A percentile compares a stretch with the other conserved stretches of the same genome.
Evolutionary conservation across 1,140 invertebrate genomes (phyloP).

Genomic region (Oryctes rhinoceros): DNA sequence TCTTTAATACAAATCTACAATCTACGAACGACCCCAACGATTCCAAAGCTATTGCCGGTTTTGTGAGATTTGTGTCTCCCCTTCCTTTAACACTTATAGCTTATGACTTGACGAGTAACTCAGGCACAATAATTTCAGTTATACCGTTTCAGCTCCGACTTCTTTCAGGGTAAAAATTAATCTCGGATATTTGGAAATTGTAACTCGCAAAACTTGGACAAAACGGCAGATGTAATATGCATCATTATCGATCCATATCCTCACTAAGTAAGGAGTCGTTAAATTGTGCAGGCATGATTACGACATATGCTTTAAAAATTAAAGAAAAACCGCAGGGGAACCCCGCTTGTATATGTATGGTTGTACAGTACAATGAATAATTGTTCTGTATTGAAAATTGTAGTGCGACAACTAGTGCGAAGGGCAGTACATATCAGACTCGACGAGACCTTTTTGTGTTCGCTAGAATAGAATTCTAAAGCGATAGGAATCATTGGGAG

Average conservation of each 20-base stretch:
- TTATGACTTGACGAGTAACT: neutral
- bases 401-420: neutral
- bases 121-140: neutral
- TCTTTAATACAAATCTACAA: neutral
- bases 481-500: neutral
- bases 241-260: too few species aligned
- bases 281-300: neutral
- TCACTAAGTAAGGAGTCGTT: neutral
- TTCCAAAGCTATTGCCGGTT: neutral
- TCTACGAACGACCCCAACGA: neutral
- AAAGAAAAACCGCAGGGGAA: conserved; percentile 2
- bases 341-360: neutral
- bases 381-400: conserved; percentile 11
- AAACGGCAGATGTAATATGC: neutral
- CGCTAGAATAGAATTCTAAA: neutral
- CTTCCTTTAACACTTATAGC: neutral
- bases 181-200: neutral
- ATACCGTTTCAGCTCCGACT: neutral
- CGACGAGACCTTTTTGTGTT: neutral
- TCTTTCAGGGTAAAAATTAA: neutral
- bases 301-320: conserved; percentile 11
- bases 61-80: neutral
- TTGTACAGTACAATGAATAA: neutral
- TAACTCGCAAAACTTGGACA: neutral
- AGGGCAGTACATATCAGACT: neutral